Conservation (phyloP, 2,797 vertebrate species). For the Antrozous pallidus region DNA sequence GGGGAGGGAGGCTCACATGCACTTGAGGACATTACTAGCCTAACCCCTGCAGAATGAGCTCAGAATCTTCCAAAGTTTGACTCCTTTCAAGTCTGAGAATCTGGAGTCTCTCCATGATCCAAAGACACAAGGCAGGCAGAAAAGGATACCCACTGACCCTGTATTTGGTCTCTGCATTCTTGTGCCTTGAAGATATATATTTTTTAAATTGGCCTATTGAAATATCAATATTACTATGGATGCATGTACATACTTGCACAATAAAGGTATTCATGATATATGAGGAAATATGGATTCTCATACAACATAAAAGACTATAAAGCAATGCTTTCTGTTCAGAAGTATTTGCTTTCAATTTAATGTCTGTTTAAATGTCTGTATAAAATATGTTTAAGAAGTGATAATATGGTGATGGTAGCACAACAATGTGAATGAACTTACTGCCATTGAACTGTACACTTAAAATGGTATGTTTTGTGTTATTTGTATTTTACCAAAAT, state of each 20-base stretch:
- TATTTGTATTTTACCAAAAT: not conserved
- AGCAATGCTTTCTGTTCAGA: not conserved
- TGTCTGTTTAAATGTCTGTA: not conserved
- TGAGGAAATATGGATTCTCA: not conserved
- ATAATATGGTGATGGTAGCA: not conserved
- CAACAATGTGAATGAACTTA: not conserved
- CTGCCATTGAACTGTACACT: not conserved
- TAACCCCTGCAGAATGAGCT: not conserved
- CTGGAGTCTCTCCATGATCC: not conserved
- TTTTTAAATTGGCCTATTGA: not conserved
- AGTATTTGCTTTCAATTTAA: not conserved
- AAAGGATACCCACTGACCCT: not conserved
- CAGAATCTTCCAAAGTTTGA: not conserved
- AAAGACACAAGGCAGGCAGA: not conserved
- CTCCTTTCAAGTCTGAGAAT: slow-evolving; percentile 7
- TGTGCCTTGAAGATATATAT: slow-evolving; percentile 2
- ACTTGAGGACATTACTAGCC: not conserved
- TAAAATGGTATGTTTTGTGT: not conserved
- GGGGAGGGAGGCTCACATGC: not conserved
- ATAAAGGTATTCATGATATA: not conserved
- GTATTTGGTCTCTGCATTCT: not conserved
- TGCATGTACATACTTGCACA: not conserved
- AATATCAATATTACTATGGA: not conserved
- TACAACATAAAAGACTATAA: not conserved
- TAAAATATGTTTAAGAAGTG: not conserved